A percentile compares a stretch with the other conserved stretches of the same genome.
Evolutionary conservation across 2,888 invertebrate genomes (phyloP).

Genomic region (Hylaea fasciaria): DNA sequence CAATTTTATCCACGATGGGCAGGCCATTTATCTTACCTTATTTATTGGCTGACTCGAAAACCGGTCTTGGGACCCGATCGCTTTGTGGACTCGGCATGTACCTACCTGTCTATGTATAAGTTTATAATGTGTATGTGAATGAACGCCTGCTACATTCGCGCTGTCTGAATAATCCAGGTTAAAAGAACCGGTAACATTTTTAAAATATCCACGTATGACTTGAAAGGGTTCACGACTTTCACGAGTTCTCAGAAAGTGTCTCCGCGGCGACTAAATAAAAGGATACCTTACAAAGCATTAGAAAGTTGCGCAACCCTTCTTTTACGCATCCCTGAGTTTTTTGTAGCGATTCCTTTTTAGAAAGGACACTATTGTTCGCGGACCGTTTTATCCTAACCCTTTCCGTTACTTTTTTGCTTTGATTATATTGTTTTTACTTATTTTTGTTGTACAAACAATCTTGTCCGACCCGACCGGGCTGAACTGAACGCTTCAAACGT

Average conservation of each 20-base stretch:
- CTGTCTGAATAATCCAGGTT: constrained; percentile 57
- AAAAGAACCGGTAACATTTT: constrained; percentile 59
- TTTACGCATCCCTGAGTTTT: constrained; percentile 72
- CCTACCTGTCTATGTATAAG: constrained; percentile 67
- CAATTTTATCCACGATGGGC: constrained; percentile 82
- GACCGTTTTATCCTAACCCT: constrained; percentile 77
- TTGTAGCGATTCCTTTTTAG: constrained; percentile 72
- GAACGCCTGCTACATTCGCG: constrained; percentile 49
- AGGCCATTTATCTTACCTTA: constrained; percentile 83
- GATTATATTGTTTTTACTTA: constrained; percentile 65
- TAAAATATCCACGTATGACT: constrained; percentile 51
- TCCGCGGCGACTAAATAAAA: constrained; percentile 58
- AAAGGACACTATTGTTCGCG: constrained; percentile 73
- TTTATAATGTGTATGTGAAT: constrained; percentile 52
- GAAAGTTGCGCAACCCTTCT: constrained; percentile 84
- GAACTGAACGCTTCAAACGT: constrained; percentile 27
- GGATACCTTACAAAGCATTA: constrained; percentile 80
- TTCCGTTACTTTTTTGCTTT: constrained; percentile 74
- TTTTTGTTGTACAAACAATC: constrained; percentile 56
- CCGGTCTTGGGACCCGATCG: constrained; percentile 73
- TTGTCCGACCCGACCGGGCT: constrained; percentile 38
- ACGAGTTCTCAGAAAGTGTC: constrained; percentile 72
- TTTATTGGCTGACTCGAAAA: constrained; percentile 81
- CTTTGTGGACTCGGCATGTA: constrained; percentile 66
- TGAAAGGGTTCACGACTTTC: constrained; percentile 72